These are phyloP conservation scores for Eledona agricola DNA, from an alignment of 2,888 invertebrate species.

Conservation along the genomic window DNA sequence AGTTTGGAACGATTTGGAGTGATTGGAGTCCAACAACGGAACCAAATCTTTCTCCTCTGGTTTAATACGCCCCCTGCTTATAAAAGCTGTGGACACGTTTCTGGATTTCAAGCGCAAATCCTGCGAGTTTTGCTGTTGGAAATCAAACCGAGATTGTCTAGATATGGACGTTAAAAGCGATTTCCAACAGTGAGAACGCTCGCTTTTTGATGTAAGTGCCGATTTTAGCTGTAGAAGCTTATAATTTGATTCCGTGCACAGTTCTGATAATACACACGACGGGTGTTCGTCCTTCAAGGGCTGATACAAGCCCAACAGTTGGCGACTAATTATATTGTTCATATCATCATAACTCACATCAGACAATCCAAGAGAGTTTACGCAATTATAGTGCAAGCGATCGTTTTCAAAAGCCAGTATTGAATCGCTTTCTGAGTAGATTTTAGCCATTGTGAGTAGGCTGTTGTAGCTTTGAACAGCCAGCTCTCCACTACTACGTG, in stretches of 20 bases:
- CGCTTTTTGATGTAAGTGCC: conserved; percentile 57
- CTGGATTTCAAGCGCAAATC: conserved; percentile 42
- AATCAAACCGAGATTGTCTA: conserved; percentile 45
- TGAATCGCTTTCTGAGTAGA: conserved; percentile 61
- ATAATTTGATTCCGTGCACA: conserved; percentile 63
- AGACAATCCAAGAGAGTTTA: conserved; percentile 47
- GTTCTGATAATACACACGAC: conserved; percentile 55
- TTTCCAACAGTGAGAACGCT: conserved; percentile 58
- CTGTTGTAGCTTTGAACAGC: conserved; percentile 66
- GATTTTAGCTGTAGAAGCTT: conserved; percentile 63
- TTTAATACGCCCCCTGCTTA: conserved; percentile 58
- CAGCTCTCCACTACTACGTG: conserved; percentile 64
- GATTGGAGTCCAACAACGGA: conserved; percentile 47
- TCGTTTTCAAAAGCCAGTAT: conserved; percentile 65
- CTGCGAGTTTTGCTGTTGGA: conserved; percentile 28
- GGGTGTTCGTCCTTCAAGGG: conserved; percentile 55
- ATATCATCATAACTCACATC: conserved; percentile 59
- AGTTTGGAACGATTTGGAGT: conserved; percentile 58
- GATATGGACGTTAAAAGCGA: conserved; percentile 34
- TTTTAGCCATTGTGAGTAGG: conserved; percentile 62
- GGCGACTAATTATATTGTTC: conserved; percentile 63
- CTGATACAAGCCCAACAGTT: conserved; percentile 63
- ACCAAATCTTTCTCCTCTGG: conserved; percentile 53
- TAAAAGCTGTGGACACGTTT: conserved; percentile 58
- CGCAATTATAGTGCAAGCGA: conserved; percentile 60